Conservation (phyloP, 2,113 vertebrate genomes). For the Syngnathus floridae region DNA sequence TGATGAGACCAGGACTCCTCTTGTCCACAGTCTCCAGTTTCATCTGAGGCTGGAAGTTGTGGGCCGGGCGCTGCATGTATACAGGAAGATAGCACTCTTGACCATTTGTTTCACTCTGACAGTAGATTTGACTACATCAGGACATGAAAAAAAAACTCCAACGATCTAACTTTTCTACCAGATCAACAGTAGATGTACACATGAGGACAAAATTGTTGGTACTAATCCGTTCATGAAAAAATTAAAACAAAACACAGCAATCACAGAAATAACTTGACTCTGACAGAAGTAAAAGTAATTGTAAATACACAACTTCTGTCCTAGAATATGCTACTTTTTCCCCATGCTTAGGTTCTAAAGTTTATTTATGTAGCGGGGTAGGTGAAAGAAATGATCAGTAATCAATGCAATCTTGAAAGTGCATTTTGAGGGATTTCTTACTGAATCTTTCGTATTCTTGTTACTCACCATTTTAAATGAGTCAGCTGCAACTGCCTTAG, state of each 20-base stretch:
- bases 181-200: too few species aligned
- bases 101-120: not conserved
- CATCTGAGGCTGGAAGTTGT: constrained; percentile 89
- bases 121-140: not conserved
- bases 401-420: not conserved
- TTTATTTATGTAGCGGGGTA: not conserved
- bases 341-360: too few species aligned
- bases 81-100: not conserved
- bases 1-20: constrained; percentile 85
- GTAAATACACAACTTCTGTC: too few species aligned
- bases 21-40: constrained; percentile 93
- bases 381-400: not conserved
- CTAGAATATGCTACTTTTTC: too few species aligned
- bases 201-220: too few species aligned
- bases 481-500: constrained; percentile 81
- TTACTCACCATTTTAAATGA: constrained; percentile 86
- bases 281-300: too few species aligned
- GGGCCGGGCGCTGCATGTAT: constrained; percentile 74
- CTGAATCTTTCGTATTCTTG: not conserved
- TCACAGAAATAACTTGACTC: too few species aligned
- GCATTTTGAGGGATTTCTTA: not conserved
- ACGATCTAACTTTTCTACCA: too few species aligned
- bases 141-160: too few species aligned
- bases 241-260: too few species aligned
- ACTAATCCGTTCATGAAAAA: too few species aligned